Conservation (phyloP, 1,140 invertebrate species). For the Saccostrea echinata region DNA sequence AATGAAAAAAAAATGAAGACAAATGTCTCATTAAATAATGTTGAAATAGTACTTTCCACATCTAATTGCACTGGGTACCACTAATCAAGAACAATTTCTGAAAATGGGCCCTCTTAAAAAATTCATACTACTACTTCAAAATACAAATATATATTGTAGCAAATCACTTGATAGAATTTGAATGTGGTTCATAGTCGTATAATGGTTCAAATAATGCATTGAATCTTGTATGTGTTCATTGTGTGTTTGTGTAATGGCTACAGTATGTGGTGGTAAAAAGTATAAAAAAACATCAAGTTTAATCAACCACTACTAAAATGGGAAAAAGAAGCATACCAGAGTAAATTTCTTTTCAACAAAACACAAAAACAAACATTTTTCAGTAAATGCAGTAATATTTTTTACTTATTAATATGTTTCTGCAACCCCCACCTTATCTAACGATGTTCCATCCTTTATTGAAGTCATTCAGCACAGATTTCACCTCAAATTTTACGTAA, state of each 20-base stretch:
- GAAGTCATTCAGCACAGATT: not conserved
- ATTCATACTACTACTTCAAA: not conserved
- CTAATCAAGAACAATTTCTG: not conserved
- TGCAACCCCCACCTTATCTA: not conserved
- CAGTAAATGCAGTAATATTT: too few relatives aligned
- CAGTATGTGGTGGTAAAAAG: not conserved
- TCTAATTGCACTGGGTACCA: too few relatives aligned
- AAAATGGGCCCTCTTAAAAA: conserved; percentile 17
- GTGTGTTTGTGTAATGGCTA: not conserved
- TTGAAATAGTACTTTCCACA: not conserved
- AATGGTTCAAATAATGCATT: not conserved
- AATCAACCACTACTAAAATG: not conserved
- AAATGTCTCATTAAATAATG: too few relatives aligned
- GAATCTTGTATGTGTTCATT: not conserved
- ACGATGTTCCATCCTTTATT: not conserved
- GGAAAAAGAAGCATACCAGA: not conserved
- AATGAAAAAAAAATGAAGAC: too few relatives aligned
- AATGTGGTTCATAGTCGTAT: not conserved
- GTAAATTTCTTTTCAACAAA: too few relatives aligned
- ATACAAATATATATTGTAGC: not conserved
- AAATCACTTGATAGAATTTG: not conserved
- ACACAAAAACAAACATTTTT: too few relatives aligned
- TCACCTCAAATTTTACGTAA: not conserved
- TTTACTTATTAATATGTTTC: not conserved
- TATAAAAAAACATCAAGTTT: not conserved